Conservation (phyloP, 2,797 vertebrate genomes). For the Salmo trutta region DNA sequence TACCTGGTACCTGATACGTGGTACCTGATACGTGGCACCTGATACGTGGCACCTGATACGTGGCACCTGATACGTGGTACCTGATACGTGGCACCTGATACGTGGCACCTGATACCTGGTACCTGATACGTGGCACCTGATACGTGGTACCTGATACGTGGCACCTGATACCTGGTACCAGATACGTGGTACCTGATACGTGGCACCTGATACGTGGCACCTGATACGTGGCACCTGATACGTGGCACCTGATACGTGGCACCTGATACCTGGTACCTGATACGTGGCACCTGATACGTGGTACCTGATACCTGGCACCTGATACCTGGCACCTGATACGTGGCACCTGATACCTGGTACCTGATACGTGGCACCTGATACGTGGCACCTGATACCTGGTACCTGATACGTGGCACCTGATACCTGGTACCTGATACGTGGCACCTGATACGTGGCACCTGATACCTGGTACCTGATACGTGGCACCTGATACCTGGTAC, state of each 20-base stretch:
- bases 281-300: constrained; percentile 61
- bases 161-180: constrained; percentile 67
- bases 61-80: too few species aligned
- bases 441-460: too few species aligned
- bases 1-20: too few species aligned
- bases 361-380: not conserved
- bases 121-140: too few species aligned
- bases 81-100: constrained; percentile 57
- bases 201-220: constrained; percentile 22
- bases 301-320: constrained; percentile 21
- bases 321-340: too few species aligned
- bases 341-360: constrained; percentile 65
- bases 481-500: constrained; percentile 32
- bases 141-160: too few species aligned
- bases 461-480: constrained; percentile 59
- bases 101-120: constrained; percentile 37
- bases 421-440: too few species aligned
- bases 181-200: too few species aligned
- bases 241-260: too few species aligned
- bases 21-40: constrained; percentile 67
- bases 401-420: constrained; percentile 67
- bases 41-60: too few species aligned
- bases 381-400: too few species aligned
- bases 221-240: constrained; percentile 63
- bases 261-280: too few species aligned